Evolutionary conservation across 2,113 vertebrate species (phyloP).

Genomic region (Camarhynchus parvulus): DNA sequence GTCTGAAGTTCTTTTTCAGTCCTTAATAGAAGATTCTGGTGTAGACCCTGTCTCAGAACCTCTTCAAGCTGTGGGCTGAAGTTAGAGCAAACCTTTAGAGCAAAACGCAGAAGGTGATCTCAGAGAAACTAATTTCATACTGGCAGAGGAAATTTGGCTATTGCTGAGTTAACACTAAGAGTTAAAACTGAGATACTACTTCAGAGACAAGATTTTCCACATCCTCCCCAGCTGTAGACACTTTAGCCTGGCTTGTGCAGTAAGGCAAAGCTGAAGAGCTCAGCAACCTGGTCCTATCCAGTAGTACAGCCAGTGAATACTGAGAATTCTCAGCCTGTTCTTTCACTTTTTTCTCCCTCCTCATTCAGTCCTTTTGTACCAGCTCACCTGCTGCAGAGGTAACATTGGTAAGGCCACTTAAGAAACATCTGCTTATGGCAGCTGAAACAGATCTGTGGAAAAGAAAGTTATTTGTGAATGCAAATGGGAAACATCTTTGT

Average conservation of each 20-base stretch:
- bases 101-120: not conserved
- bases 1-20: not conserved
- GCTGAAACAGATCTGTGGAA: conserved; percentile 65
- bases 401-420: conserved; percentile 71
- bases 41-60: not conserved
- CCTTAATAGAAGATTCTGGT: not conserved
- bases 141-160: not conserved
- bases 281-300: not conserved
- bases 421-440: conserved; percentile 69
- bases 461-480: conserved; percentile 19
- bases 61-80: not conserved
- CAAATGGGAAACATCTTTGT: conserved; percentile 22
- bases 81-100: not conserved
- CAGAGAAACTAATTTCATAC: not conserved
- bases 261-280: not conserved
- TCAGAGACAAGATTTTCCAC: not conserved
- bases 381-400: conserved; percentile 75
- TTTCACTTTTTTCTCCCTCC: not conserved
- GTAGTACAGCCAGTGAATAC: not conserved
- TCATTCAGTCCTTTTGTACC: not conserved
- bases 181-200: not conserved
- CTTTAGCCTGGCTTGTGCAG: not conserved
- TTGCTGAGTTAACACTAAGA: not conserved
- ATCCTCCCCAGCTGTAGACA: not conserved
- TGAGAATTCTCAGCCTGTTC: not conserved